These are phyloP conservation scores for Drosophila kokeensis DNA, from an alignment of 2,888 invertebrate genomes.

Conservation along the genomic window DNA sequence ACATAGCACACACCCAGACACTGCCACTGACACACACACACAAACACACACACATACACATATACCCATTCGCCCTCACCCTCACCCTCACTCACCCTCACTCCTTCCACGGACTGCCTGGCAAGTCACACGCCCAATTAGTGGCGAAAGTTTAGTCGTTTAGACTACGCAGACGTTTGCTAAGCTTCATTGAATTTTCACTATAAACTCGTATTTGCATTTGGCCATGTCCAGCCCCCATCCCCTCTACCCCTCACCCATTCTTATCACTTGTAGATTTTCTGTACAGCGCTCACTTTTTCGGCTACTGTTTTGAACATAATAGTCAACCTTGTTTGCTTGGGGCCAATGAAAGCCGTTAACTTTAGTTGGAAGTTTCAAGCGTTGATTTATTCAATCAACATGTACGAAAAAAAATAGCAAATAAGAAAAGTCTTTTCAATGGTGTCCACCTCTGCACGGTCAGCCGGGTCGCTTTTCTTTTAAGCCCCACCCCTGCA, in stretches of 20 bases:
- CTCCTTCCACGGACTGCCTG: conserved; percentile 18
- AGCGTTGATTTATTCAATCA: conserved; percentile 79
- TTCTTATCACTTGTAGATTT: conserved; percentile 2
- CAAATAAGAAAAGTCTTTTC: conserved; percentile 40
- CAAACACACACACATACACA: conserved; percentile 6
- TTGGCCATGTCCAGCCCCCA: conserved; percentile 52
- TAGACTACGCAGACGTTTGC: conserved; percentile 64
- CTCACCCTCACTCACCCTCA: not conserved
- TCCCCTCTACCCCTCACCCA: not conserved
- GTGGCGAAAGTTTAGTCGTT: conserved; percentile 78
- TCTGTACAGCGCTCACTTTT: conserved; percentile 53
- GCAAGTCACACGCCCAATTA: conserved; percentile 80
- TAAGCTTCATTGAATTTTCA: conserved; percentile 78
- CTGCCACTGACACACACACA: conserved; percentile 6
- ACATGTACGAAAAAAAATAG: conserved; percentile 21
- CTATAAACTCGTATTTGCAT: conserved; percentile 74
- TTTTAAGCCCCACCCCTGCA: not conserved
- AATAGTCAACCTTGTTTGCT: conserved; percentile 55
- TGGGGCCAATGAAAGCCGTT: conserved; percentile 72
- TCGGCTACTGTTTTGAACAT: conserved; percentile 73
- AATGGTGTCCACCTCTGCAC: conserved; percentile 48
- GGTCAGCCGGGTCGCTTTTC: conserved; percentile 36
- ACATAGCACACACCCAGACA: conserved; percentile 66
- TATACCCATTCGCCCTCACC: not conserved
- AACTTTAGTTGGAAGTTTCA: conserved; percentile 73